Evolutionary conservation across 2,888 invertebrate genomes (phyloP).

Genomic region (Ellobium chinense): DNA sequence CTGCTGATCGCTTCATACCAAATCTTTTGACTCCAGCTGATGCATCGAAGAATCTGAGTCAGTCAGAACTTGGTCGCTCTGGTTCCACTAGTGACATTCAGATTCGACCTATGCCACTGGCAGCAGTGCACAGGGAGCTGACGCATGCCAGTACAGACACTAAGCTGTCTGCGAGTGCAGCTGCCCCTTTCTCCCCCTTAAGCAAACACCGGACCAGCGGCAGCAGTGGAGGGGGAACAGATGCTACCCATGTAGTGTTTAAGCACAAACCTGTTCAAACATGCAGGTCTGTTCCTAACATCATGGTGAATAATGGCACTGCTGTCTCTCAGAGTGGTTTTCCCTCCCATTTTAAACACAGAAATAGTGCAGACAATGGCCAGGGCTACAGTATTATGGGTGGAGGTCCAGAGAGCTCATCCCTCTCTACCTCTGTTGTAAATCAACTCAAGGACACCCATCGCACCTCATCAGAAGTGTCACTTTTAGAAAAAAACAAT

Average conservation of each 20-base stretch:
- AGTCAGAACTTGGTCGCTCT: slow-evolving; percentile 19
- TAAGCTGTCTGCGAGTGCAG: not conserved
- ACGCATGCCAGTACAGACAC: slow-evolving; percentile 19
- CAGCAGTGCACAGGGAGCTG: not conserved
- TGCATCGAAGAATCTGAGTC: not conserved
- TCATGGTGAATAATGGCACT: slow-evolving; percentile 20
- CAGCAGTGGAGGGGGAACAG: not conserved
- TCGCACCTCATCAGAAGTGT: not conserved
- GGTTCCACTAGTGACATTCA: slow-evolving; percentile 32
- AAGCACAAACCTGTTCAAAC: slow-evolving; percentile 48
- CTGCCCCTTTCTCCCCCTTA: slow-evolving; percentile 38
- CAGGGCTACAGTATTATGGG: not conserved
- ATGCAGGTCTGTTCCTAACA: slow-evolving; percentile 49
- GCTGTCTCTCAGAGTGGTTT: not conserved
- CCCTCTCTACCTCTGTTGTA: not conserved
- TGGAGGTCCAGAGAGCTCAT: not conserved
- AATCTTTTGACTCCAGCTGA: slow-evolving; percentile 43
- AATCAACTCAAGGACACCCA: not conserved
- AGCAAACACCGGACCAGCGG: not conserved
- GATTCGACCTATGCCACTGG: not conserved
- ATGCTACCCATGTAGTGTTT: not conserved
- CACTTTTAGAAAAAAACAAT: slow-evolving; percentile 8
- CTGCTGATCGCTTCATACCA: slow-evolving; percentile 54
- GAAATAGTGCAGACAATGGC: not conserved
- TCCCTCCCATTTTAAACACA: not conserved